These are phyloP conservation scores for Coptodon bakossiorum DNA, from an alignment of 2,113 vertebrate genomes.

Conservation along the genomic window DNA sequence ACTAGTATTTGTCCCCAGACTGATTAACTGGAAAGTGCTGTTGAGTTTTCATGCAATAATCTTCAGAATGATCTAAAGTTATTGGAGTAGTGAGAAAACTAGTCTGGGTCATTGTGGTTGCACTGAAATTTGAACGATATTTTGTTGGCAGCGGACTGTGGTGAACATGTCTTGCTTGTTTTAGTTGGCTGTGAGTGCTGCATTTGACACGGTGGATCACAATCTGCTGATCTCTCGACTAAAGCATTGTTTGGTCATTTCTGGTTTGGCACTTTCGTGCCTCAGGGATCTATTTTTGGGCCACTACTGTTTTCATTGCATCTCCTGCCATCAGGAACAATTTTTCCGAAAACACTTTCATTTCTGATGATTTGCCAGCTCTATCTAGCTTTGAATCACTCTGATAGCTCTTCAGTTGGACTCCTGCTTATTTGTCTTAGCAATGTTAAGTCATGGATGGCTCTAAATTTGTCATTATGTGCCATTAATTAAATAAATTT, in stretches of 20 bases:
- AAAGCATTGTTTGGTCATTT: background rate
- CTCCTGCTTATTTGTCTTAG: background rate
- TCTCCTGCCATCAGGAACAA: background rate
- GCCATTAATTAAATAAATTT: background rate
- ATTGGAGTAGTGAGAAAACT: background rate
- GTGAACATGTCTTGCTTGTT: background rate
- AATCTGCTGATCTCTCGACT: background rate
- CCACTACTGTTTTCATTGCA: background rate
- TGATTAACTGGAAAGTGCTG: background rate
- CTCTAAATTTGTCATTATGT: background rate
- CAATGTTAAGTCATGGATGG: background rate
- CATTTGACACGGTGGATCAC: background rate
- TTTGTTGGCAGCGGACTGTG: background rate
- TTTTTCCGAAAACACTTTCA: background rate
- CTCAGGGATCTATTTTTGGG: background rate
- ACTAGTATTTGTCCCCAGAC: background rate
- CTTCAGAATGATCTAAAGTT: background rate
- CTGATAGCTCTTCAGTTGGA: background rate
- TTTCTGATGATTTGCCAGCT: background rate
- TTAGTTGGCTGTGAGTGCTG: background rate
- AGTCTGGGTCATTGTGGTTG: background rate
- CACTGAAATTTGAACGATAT: fast-evolving
- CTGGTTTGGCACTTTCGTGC: background rate
- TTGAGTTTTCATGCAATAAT: background rate
- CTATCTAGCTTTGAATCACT: background rate